Percentiles rank a stretch among this genome's conserved stretches.
These are phyloP conservation scores for Cichladusa arquata DNA, from an alignment of 2,113 vertebrate species.

Conservation along the genomic window DNA sequence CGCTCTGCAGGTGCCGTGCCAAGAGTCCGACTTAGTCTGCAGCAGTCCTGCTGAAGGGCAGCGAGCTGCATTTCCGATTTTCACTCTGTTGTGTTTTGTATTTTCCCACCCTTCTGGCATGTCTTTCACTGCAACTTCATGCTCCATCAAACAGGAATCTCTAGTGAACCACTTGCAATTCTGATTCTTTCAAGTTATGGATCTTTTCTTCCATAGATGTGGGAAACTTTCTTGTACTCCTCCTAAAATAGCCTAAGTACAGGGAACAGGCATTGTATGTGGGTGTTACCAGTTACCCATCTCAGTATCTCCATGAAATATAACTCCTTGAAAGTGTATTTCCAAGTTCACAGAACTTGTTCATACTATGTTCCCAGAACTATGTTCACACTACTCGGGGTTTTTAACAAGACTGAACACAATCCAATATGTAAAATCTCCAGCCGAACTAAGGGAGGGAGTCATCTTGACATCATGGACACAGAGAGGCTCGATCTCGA, in stretches of 20 bases:
- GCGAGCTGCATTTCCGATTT: not conserved
- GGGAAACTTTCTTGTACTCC: not conserved
- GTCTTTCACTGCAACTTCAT: not conserved
- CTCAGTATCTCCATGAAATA: not conserved
- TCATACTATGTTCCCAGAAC: not conserved
- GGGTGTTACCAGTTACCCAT: not conserved
- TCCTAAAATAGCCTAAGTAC: not conserved
- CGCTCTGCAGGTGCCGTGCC: fast-evolving
- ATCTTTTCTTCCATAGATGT: not conserved
- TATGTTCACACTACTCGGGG: not conserved
- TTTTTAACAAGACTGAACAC: not conserved
- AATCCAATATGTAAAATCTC: not conserved
- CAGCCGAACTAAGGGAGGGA: not conserved
- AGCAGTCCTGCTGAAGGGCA: fast-evolving
- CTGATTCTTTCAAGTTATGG: fast-evolving
- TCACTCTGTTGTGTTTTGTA: not conserved
- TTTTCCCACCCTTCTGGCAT: too few relatives aligned
- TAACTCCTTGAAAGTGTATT: not conserved
- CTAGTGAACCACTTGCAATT: not conserved
- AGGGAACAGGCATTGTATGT: fast-evolving
- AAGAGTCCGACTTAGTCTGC: fast-evolving
- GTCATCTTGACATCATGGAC: not conserved
- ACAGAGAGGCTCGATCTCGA: not conserved
- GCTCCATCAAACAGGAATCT: not conserved
- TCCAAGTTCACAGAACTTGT: not conserved